These are phyloP conservation scores for Manis crassicaudata DNA, from an alignment of 2,797 vertebrate species.

Conservation along the genomic window DNA sequence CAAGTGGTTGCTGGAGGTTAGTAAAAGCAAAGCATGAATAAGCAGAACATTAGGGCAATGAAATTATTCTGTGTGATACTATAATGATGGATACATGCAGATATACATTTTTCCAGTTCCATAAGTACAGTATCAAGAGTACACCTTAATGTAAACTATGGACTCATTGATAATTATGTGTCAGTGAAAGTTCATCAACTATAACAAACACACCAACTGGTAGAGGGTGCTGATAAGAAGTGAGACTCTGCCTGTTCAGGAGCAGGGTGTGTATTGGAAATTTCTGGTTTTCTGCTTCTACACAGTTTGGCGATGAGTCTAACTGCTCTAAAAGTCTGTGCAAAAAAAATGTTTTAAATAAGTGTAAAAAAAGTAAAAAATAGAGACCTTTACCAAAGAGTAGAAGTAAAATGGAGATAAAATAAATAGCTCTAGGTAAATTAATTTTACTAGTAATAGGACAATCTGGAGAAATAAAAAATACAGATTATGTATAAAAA, in stretches of 20 bases:
- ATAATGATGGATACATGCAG: neutral
- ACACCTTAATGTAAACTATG: neutral
- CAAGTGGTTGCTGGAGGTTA: neutral
- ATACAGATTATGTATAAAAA: neutral
- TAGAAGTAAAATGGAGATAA: neutral
- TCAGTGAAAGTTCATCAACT: neutral
- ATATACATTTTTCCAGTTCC: neutral
- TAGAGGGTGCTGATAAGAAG: neutral
- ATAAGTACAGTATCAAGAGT: neutral
- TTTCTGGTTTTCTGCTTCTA: neutral
- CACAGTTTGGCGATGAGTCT: neutral
- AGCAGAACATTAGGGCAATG: neutral
- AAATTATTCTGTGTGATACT: neutral
- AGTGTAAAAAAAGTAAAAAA: too few species aligned
- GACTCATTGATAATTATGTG: neutral
- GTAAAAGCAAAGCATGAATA: neutral
- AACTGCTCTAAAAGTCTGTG: neutral
- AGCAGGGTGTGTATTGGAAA: neutral
- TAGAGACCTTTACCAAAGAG: too few species aligned
- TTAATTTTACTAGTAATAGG: neutral
- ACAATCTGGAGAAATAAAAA: neutral
- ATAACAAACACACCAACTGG: neutral
- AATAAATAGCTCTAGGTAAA: neutral
- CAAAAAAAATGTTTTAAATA: neutral
- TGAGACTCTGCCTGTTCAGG: rapidly evolving